Base-by-base conservation (phyloP, 2,113 vertebrate genomes). In the Prunella fulvescens region DNA sequence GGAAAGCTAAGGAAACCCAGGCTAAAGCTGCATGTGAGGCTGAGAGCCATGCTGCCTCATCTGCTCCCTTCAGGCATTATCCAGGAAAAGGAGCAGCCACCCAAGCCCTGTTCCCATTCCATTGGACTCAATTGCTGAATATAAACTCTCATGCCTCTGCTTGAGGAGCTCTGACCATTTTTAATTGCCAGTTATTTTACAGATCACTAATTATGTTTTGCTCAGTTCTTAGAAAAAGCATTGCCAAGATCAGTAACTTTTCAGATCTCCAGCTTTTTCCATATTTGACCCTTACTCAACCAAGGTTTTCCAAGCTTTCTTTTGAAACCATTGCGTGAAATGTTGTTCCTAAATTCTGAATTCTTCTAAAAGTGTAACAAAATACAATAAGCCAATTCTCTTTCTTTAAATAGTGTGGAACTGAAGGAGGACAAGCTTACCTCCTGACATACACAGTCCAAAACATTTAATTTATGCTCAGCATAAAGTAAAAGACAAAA, bases 111-210 rank as follows among this genome's bases (percentile, higher is more conserved):
- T 10, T 50, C 86, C 73, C 87, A 48, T 56, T 42, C 2, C 1
- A 2, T 69, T 73, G 23, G 23, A 90, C 31, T 88, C 60, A 29
- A 8, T 2, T 48, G 33, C 50, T 87, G 56, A 79, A 70, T 33
- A 64, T 37, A 73, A 35, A 78, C 67, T 84, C 90, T n/a, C 54
- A 81, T 19, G 31, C n/a, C n/a, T n/a, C n/a, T n/a, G n/a, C 69
- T 40, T 40, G 51, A 85, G 37, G 31, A 90, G 33, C 23, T 65
- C 71, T 53, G 56, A 78, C 40, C 15, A 64, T 76, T 89, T 51
- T 79, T 92, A 94, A 95, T 89, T 86, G 74, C 33, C 57, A 76
- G 33, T 25, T 84, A 40, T 93, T 94, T 90, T 77, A 35, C 58
- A 95, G 53, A 78, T 85, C 86, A 84, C 47, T 60, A 65, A 92